A percentile compares a stretch with the other conserved stretches of the same genome.
phyloP scores from a whole-genome alignment of 2,113 vertebrate genomes.

The Pluvianellus socialis region DNA sequence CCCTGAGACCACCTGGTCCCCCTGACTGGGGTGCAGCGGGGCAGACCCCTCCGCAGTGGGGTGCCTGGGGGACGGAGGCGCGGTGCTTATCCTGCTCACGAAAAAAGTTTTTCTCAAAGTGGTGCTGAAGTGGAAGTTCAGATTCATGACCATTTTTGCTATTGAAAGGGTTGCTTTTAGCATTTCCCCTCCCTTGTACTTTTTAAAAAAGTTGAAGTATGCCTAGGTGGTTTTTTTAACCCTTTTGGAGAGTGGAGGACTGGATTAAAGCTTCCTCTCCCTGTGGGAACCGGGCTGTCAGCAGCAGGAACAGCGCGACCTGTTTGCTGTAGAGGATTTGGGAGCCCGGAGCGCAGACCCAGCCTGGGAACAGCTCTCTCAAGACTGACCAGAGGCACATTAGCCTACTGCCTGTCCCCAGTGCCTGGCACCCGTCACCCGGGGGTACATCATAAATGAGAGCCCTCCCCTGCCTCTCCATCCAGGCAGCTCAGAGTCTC shows the following conservation, averaged over 20 bases:
- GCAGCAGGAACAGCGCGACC: not conserved
- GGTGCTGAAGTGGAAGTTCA: not conserved
- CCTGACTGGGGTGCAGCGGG: too few relatives aligned
- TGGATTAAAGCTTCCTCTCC: not conserved
- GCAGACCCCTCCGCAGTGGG: not conserved
- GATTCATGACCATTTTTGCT: not conserved
- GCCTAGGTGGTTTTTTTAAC: not conserved
- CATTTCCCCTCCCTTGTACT: not conserved
- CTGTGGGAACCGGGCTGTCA: not conserved
- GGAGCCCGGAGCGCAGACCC: not conserved
- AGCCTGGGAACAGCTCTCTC: not conserved
- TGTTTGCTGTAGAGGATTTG: not conserved
- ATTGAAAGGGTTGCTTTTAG: not conserved
- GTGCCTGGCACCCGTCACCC: not conserved
- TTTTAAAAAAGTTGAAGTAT: not conserved
- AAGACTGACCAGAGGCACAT: not conserved
- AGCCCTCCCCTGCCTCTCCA: not conserved
- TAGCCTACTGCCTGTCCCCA: not conserved
- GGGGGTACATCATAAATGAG: not conserved
- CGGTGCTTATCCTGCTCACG: fast-evolving
- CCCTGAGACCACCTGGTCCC: not conserved
- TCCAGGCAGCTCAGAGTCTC: not conserved
- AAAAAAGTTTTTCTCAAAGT: not conserved
- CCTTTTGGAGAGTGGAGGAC: not conserved
- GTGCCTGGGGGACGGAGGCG: not conserved